Evolutionary conservation across 2,888 invertebrate species (phyloP), one percentile per base, ranked within the genome.

Genomic region (Lithophane leautieri): DNA sequence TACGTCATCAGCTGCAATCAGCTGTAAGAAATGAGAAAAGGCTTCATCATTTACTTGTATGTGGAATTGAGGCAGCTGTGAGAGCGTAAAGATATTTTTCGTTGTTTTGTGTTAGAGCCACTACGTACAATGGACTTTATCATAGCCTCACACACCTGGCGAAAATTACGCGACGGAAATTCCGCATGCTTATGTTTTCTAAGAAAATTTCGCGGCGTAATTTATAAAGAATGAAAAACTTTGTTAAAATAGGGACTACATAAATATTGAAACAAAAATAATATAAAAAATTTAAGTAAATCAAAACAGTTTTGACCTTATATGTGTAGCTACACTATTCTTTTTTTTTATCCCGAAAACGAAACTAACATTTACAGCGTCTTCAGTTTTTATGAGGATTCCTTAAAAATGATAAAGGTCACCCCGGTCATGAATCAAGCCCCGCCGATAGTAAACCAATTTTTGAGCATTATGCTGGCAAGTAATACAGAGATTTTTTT

Each of bases 1-100:
- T 52, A 40, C 54, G 56, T 44, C 19, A 76, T 63, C 76, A 11
- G 22, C 40, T 40, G 63, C 52, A 70, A 81, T 79, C 70, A 75
- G 9, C 25, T 61, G 61, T 14, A 28, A 66, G 68, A 68, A 81
- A 76, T 52, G 61, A 34, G 76, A 68, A 79, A 61, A 42, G 28
- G 11, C 11, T 62, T 42, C 12, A 50, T 50, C 4, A 12, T 76
- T 61, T 28, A 50, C 25, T n/a, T 70, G 12, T 22, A 61, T 22
- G 1, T 12, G n/a, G 54, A 54, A 54, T 12, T 22, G 11, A 63
- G 25, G 22, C 7, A 25, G 42, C 28, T 19, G 28, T 14, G n/a
- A 44, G 12, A 22, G 16, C 4, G 22, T 7, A 9, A 16, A n/a
- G 9, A 66, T 19, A 11, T 11, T 28, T 25, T 16, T 19, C 44